Evolutionary conservation across 2,888 invertebrate species (phyloP).

Genomic region (Beris chalybata): DNA sequence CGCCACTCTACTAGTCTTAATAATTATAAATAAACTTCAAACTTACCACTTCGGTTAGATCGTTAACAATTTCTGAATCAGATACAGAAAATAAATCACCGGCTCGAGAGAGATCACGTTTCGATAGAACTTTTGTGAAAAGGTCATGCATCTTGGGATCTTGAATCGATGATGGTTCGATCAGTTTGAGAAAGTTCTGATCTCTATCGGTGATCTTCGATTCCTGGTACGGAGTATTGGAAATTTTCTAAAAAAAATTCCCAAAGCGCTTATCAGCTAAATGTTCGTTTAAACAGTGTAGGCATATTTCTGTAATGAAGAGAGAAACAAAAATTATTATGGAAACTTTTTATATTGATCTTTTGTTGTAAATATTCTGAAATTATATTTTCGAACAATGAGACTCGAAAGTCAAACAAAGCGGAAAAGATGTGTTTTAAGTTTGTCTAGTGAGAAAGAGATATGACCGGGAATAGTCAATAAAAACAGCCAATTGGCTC

Average conservation of each 20-base stretch:
- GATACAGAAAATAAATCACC: constrained; percentile 88
- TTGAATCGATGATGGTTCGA: background rate
- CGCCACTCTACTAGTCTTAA: background rate
- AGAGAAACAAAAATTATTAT: background rate
- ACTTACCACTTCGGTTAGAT: constrained; percentile 80
- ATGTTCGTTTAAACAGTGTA: constrained; percentile 2
- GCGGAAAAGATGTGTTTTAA: no score
- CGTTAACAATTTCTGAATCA: constrained; percentile 83
- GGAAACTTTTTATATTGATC: no score
- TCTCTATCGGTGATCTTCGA: background rate
- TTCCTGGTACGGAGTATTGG: background rate
- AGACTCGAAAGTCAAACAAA: no score
- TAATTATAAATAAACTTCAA: constrained; percentile 36
- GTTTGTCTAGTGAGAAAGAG: no score
- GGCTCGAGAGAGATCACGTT: constrained; percentile 86
- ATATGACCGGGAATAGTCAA: no score
- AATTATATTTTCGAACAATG: no score
- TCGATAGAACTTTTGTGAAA: constrained; percentile 85
- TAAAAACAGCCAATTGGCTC: no score
- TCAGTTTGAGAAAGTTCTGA: background rate
- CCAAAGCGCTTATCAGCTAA: constrained; percentile 14
- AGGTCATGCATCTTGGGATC: constrained; percentile 79
- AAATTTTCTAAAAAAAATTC: background rate
- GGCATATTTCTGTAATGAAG: constrained; percentile 20
- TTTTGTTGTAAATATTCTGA: no score